phyloP scores from a whole-genome alignment of 2,113 vertebrate genomes.

The Pedionomus torquatus region DNA sequence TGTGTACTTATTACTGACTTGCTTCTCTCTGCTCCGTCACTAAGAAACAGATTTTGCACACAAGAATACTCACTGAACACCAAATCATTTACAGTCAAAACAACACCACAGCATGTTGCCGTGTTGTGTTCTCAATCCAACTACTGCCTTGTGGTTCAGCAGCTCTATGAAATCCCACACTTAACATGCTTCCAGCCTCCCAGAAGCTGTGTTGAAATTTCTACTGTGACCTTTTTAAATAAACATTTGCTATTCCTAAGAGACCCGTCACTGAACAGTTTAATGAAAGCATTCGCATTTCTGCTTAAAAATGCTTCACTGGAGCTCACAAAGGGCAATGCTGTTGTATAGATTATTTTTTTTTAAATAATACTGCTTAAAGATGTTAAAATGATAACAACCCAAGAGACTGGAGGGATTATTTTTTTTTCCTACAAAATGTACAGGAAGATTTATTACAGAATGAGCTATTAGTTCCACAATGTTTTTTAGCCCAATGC shows the following conservation, averaged over 20 bases:
- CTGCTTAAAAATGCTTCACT: slow-evolving; percentile 16
- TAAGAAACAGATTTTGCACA: slow-evolving; percentile 28
- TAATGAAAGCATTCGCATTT: slow-evolving; percentile 35
- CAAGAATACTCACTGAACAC: not conserved
- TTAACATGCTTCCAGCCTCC: slow-evolving; percentile 16
- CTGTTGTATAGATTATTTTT: not conserved
- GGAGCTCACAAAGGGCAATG: not conserved
- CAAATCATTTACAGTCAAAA: slow-evolving; percentile 37
- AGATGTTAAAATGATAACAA: not conserved
- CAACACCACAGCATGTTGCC: slow-evolving; percentile 23
- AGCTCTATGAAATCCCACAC: slow-evolving; percentile 36
- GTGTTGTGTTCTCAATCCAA: slow-evolving; percentile 20
- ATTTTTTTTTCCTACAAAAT: not conserved
- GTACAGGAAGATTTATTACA: not conserved
- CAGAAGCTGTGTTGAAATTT: slow-evolving; percentile 13
- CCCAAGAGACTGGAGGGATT: not conserved
- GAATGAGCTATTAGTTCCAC: not conserved
- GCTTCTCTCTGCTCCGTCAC: not conserved
- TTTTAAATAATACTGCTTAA: not conserved
- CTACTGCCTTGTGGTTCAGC: slow-evolving; percentile 33
- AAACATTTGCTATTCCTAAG: slow-evolving; percentile 54
- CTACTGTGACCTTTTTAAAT: slow-evolving; percentile 42
- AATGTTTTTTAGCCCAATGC: not conserved
- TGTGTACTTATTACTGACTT: not conserved
- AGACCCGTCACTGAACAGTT: slow-evolving; percentile 12